phyloP scores from a whole-genome alignment of 2,797 vertebrate genomes.

The Brotula barbata region DNA sequence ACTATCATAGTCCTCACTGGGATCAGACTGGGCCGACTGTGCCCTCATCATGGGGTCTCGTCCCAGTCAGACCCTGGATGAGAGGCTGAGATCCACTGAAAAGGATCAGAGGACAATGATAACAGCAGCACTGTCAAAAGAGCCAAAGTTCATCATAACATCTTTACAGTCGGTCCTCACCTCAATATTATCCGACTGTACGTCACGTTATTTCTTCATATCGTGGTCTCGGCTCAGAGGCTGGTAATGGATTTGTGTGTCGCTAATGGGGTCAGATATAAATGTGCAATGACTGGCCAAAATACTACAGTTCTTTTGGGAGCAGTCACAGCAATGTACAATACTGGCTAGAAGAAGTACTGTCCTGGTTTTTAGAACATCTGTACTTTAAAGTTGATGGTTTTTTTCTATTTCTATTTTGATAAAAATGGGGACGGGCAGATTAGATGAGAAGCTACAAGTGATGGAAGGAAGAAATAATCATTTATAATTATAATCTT shows the following conservation, averaged over 20 bases:
- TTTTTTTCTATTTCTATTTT: not conserved
- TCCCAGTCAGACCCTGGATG: conserved; percentile 32
- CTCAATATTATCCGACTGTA: too few relatives aligned
- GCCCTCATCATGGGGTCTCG: not conserved
- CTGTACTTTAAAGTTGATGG: not conserved
- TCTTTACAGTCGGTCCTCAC: not conserved
- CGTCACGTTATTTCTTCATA: not conserved
- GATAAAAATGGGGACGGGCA: not conserved
- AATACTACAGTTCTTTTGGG: conserved; percentile 51
- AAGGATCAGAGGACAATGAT: conserved; percentile 40
- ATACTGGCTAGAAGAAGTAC: conserved; percentile 11
- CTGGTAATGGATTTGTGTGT: conserved; percentile 55
- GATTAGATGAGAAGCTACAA: too few relatives aligned
- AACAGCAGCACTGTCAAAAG: conserved; percentile 38
- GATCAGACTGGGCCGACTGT: too few relatives aligned
- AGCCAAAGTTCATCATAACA: conserved; percentile 6
- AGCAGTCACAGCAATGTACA: conserved; percentile 33
- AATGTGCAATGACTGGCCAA: conserved; percentile 53
- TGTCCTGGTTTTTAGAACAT: conserved; percentile 38
- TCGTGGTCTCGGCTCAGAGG: conserved; percentile 14
- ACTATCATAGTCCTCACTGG: not conserved
- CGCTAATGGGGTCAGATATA: conserved; percentile 69
- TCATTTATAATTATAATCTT: too few relatives aligned
- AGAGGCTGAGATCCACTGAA: conserved; percentile 30
- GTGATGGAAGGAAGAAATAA: too few relatives aligned